phyloP scores from a whole-genome alignment of 2,888 invertebrate genomes.

The Hypselothyrea guttata region DNA sequence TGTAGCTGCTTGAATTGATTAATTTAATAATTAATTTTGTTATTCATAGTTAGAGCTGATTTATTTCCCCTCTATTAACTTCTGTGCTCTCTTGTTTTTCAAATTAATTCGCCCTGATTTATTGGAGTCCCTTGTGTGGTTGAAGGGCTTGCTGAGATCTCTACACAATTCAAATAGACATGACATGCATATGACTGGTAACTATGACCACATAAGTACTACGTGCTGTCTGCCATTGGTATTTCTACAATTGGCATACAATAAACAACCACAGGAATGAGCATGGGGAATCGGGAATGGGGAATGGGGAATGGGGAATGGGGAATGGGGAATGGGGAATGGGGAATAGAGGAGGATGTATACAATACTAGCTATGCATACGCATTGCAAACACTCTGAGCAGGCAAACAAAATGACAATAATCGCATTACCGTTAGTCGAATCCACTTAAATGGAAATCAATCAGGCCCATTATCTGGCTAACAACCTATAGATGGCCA shows the following conservation, averaged over 20 bases:
- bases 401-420: slow-evolving; percentile 48
- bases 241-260: slow-evolving; percentile 28
- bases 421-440: slow-evolving; percentile 65
- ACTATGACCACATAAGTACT: slow-evolving; percentile 42
- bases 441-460: slow-evolving; percentile 67
- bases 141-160: slow-evolving; percentile 1
- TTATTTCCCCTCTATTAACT: too few relatives aligned
- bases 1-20: too few relatives aligned
- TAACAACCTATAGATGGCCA: slow-evolving; percentile 35
- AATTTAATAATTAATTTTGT: too few relatives aligned
- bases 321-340: not conserved
- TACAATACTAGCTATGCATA: not conserved
- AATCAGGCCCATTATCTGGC: slow-evolving; percentile 62
- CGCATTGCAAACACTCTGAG: not conserved
- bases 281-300: not conserved
- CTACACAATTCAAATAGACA: slow-evolving; percentile 18
- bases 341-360: not conserved
- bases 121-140: slow-evolving; percentile 4
- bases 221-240: slow-evolving; percentile 25
- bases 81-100: not conserved
- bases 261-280: slow-evolving; percentile 28
- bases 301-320: not conserved
- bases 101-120: not conserved
- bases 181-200: slow-evolving; percentile 12
- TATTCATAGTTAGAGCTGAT: too few relatives aligned